phyloP scores from a whole-genome alignment of 2,797 vertebrate genomes.

The Hozukius guyotensis region DNA sequence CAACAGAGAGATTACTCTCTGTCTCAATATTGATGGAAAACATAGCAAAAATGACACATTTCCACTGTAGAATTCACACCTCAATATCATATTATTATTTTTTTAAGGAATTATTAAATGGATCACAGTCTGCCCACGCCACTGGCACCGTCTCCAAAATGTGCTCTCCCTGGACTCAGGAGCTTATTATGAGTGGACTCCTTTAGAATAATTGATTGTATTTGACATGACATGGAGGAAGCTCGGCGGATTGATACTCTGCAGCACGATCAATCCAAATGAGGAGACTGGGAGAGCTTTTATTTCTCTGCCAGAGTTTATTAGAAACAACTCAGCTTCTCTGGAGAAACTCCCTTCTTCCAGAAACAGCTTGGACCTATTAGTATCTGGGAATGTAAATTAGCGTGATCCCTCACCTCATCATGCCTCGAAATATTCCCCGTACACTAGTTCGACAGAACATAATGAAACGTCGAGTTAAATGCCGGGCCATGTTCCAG shows the following conservation, averaged over 20 bases:
- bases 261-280: constrained; percentile 70
- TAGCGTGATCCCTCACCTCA: constrained; percentile 69
- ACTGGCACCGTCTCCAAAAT: constrained; percentile 14
- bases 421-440: constrained; percentile 60
- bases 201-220: constrained; percentile 72
- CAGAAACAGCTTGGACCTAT: constrained; percentile 69
- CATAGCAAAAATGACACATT: constrained; percentile 4
- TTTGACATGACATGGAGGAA: constrained; percentile 71
- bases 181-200: constrained; percentile 59
- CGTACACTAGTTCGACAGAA: constrained; percentile 46
- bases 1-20: not conserved
- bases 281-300: constrained; percentile 62
- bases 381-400: constrained; percentile 67
- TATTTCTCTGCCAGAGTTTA: constrained; percentile 74
- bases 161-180: constrained; percentile 30
- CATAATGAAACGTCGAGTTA: constrained; percentile 53
- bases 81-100: not conserved
- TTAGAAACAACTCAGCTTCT: constrained; percentile 62
- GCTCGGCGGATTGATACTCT: constrained; percentile 51
- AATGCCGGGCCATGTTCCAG: constrained; percentile 49
- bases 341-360: constrained; percentile 40
- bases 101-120: constrained; percentile 20
- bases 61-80: constrained; percentile 4
- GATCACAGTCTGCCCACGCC: constrained; percentile 25
- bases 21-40: constrained; percentile 2